These are phyloP conservation scores for Punctoribates punctum DNA, from an alignment of 2,888 invertebrate genomes.

Conservation along the genomic window DNA sequence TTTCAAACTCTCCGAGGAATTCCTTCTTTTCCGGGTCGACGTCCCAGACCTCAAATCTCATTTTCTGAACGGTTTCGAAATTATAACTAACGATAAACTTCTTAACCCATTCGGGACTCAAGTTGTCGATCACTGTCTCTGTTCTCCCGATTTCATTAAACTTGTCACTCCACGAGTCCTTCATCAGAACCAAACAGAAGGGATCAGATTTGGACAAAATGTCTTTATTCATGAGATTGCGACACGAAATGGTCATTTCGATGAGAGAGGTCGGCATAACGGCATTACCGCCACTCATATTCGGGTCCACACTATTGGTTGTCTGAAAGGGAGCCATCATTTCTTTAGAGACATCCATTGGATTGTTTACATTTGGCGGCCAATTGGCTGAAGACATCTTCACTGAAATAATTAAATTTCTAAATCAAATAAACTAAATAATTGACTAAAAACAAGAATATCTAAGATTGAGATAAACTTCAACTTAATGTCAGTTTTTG, in stretches of 20 bases:
- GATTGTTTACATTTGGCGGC: neutral
- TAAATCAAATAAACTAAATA: neutral
- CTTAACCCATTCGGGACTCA: slow-evolving; percentile 59
- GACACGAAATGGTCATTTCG: slow-evolving; percentile 53
- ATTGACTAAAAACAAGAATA: no score
- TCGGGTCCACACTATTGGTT: neutral
- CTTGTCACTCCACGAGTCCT: slow-evolving; percentile 52
- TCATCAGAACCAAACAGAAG: slow-evolving; percentile 54
- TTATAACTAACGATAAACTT: slow-evolving; percentile 59
- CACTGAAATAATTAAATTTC: neutral
- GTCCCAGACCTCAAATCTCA: slow-evolving; percentile 57
- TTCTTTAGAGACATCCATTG: neutral
- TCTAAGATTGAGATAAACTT: no score
- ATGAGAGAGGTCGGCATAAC: slow-evolving; percentile 52
- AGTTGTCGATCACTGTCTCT: slow-evolving; percentile 56
- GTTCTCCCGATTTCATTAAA: slow-evolving; percentile 55
- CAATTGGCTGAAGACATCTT: slow-evolving; percentile 5
- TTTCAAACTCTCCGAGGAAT: slow-evolving; percentile 58
- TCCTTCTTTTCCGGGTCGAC: slow-evolving; percentile 51
- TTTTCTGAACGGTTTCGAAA: slow-evolving; percentile 60
- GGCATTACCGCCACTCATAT: slow-evolving; percentile 1
- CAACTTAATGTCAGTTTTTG: no score
- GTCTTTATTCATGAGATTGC: slow-evolving; percentile 58
- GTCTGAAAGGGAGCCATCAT: slow-evolving; percentile 13
- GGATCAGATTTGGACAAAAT: slow-evolving; percentile 61